Evolutionary conservation across 2,113 vertebrate genomes (phyloP).

Genomic region (Telmatochromis brichardi): DNA sequence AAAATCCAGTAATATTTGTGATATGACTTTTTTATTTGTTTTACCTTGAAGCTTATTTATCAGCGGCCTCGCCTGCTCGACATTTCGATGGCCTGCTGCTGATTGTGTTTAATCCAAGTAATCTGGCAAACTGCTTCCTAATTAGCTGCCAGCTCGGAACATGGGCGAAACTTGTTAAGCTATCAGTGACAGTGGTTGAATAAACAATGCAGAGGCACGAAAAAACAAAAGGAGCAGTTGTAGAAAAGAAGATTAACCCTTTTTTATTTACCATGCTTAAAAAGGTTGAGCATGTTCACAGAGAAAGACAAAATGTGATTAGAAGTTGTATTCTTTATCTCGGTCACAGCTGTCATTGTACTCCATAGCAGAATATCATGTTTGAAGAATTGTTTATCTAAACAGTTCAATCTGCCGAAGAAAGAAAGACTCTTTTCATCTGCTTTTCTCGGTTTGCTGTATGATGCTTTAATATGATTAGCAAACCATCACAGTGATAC

Average conservation of each 20-base stretch:
- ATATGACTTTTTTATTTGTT: not conserved
- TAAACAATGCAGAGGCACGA: not conserved
- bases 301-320: not conserved
- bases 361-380: not conserved
- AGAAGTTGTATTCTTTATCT: not conserved
- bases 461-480: not conserved
- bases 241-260: not conserved
- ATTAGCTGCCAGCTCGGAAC: slow-evolving; percentile 34
- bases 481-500: not conserved
- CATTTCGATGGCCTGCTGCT: slow-evolving; percentile 9
- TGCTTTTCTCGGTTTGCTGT: not conserved
- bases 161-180: slow-evolving; percentile 4
- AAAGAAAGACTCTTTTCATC: not conserved
- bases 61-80: not conserved
- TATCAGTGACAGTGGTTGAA: not conserved
- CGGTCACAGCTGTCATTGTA: not conserved
- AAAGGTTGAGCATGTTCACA: not conserved
- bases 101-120: slow-evolving; percentile 31
- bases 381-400: slow-evolving; percentile 13
- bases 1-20: not conserved
- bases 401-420: slow-evolving; percentile 8
- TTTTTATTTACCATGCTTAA: not conserved
- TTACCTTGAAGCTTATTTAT: slow-evolving; percentile 15
- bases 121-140: slow-evolving; percentile 21
- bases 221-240: not conserved